Percentiles rank a stretch among this genome's conserved stretches.
Evolutionary conservation across 2,797 vertebrate genomes (phyloP).

Genomic region (Miichthys miiuy): DNA sequence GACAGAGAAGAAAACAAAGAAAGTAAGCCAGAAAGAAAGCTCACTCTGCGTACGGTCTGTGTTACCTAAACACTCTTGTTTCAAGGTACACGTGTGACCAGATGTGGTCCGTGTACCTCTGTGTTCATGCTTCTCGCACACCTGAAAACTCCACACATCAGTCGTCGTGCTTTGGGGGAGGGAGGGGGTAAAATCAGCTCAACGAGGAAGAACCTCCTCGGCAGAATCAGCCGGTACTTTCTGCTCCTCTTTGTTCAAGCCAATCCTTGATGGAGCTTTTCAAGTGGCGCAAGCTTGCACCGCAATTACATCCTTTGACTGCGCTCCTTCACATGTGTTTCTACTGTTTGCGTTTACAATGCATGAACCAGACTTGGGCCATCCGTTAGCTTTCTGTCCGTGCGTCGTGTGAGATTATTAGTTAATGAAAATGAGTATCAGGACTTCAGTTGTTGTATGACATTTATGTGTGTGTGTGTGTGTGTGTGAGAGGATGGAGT

Average conservation of each 20-base stretch:
- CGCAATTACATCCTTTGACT: conserved; percentile 74
- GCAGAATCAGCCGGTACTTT: conserved; percentile 54
- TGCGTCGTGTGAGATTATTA: conserved; percentile 18
- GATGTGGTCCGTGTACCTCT: conserved; percentile 16
- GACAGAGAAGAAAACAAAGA: conserved; percentile 23
- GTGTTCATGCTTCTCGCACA: conserved; percentile 33
- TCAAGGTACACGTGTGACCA: conserved; percentile 19
- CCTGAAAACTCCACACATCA: conserved; percentile 53
- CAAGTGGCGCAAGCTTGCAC: conserved; percentile 48
- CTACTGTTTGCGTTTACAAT: conserved; percentile 55
- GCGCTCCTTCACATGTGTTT: conserved; percentile 46
- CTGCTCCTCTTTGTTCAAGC: conserved; percentile 64
- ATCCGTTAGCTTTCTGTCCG: conserved; percentile 28
- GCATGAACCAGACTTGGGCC: conserved; percentile 27
- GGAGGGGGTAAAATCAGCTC: conserved; percentile 27
- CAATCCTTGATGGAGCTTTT: conserved; percentile 63
- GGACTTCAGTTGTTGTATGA: conserved; percentile 18
- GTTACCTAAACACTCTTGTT: conserved; percentile 25
- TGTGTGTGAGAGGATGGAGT: conserved; percentile 24
- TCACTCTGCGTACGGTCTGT: conserved; percentile 19
- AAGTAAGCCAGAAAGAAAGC: conserved; percentile 5
- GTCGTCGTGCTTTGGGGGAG: background rate
- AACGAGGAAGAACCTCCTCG: conserved; percentile 47
- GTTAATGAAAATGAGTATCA: conserved; percentile 33
- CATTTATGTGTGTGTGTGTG: conserved; percentile 27